Conservation (phyloP, 2,888 invertebrate species). For the Conistra vaccinii region DNA sequence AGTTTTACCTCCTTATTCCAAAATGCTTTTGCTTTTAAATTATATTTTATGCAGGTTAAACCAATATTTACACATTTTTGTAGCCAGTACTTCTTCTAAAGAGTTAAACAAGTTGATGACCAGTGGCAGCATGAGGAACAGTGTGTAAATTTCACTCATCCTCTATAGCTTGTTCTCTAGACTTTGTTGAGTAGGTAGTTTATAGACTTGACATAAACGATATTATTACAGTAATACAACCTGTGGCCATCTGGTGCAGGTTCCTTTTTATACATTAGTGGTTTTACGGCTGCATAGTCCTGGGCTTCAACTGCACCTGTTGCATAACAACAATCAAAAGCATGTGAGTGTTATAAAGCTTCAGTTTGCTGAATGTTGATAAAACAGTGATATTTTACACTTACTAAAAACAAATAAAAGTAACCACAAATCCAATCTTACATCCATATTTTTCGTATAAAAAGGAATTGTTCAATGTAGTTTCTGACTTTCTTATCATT, state of each 20-base stretch:
- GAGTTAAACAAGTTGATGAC: not conserved
- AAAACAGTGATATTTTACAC: conserved; percentile 36
- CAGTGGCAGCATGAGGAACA: no score
- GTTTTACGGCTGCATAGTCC: conserved; percentile 45
- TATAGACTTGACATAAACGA: not conserved
- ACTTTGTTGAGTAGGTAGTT: not conserved
- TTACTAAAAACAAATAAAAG: conserved; percentile 63
- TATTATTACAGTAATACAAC: conserved; percentile 59
- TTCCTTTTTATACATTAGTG: conserved; percentile 48
- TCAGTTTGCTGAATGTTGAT: conserved; percentile 2
- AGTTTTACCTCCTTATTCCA: not conserved
- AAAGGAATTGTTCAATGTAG: conserved; percentile 42
- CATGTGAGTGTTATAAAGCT: conserved; percentile 38
- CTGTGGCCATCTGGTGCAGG: conserved; percentile 80
- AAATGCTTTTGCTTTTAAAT: not conserved
- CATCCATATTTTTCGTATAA: conserved; percentile 61
- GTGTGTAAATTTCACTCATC: no score
- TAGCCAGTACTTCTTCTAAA: not conserved
- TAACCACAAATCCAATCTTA: conserved; percentile 56
- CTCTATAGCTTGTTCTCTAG: not conserved
- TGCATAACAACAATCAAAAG: conserved; percentile 30
- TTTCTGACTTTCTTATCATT: conserved; percentile 69
- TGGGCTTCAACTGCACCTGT: conserved; percentile 57
- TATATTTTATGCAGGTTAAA: not conserved
- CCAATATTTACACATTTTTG: not conserved